Base-by-base conservation (phyloP, 1,140 invertebrate species). In the Eriocheir sinensis region DNA sequence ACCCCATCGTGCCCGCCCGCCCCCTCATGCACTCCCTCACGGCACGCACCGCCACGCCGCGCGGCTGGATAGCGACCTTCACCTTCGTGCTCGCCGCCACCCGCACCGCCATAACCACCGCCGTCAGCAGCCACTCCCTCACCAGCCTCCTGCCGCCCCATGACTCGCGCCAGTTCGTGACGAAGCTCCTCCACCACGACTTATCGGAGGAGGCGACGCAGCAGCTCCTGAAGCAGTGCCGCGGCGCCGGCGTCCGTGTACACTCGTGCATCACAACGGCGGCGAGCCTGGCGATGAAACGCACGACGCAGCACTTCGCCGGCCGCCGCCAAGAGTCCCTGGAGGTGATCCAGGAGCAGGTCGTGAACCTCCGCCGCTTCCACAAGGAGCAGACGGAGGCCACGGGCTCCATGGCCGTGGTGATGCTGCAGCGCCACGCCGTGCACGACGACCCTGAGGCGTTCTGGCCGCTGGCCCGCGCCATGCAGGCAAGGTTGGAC, bases 331-430 rank as follows among this genome's bases (percentile, higher is more conserved):
- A 94, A 3, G 83, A 92, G 6, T 15, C 86, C 53, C 38, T 92
- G 30, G 34, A 72, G 36, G 88, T 95, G 30, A 89, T 88, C 83
- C 80, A 92, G 32, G 72, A 83, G 30, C 53, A 91, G 72, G 30
- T 41, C n/a, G 93, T 95, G 2, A 95, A 95, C 80, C n/a, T 95
- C 9, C 91, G 95, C 3, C 85, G 95, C 30, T 95, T 88, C 36
- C 86, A 91, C 38, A 27, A 80, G 9, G 32, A 85, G 30, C 44
- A 95, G 34, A n/a, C 41, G 15, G 95, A 95, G 80, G 34, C 48
- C 48, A 40, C 80, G 30, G 95, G 95, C 6, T 92, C 41, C 44
- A 80, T 91, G 48, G 48, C 93, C 17, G 88, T 85, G 9, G 36
- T 94, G 15, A 79, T 60, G 4, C 44, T 86, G 17, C 85, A 94